Evolutionary conservation across 2,113 vertebrate species (phyloP), one percentile per base, ranked within the genome.

Genomic region (Paramormyrops kingsleyae): DNA sequence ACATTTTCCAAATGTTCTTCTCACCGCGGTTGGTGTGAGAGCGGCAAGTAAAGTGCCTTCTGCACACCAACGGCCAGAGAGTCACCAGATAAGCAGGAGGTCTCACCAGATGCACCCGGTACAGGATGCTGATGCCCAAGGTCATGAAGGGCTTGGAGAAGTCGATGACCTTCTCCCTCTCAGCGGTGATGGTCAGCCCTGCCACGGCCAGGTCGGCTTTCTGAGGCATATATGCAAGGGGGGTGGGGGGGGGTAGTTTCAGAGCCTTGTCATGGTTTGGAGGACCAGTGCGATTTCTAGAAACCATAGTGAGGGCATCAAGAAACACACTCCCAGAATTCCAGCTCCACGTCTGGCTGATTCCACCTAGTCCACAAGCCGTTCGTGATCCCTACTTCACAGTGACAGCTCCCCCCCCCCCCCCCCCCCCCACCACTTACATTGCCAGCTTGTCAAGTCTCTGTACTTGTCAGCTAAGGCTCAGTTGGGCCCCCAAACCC

Each of bases 91-190:
- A 42, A 35, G 49, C 46, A 12, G 19, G 35, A 42, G 27, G 88
- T 90, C 98, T 98, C 96, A 99, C 98, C 97, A 99, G 96, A 95
- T 99, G 98, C 92, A 99, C 97, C 44, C 97, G 95, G 94, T 99
- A 99, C 96, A 99, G 97, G 93, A 99, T 98, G 95, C 98, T 99
- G 91, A 99, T 99, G 88, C 98, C 98, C 93, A 99, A 94, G 92
- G 98, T 99, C 98, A 99, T 99, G 95, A 97, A 99, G 0, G 98
- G 98, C 93, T 99, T 99, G 59, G 98, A 99, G 96, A 99, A 99
- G 96, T 99, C 98, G 66, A 99, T 98, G 96, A 99, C 98, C 94
- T 99, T 99, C 95, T 99, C 98, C 8, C 98, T 94, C 93, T 99
- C 98, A 0, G 98, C 97, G 0, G 98, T 99, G 91, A 99, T 99